A percentile compares a stretch with the other conserved stretches of the same genome.
These are phyloP conservation scores for pig (Sus scrofa) DNA, from an alignment of 2,113 vertebrate species.

Conservation along the genomic window DNA sequence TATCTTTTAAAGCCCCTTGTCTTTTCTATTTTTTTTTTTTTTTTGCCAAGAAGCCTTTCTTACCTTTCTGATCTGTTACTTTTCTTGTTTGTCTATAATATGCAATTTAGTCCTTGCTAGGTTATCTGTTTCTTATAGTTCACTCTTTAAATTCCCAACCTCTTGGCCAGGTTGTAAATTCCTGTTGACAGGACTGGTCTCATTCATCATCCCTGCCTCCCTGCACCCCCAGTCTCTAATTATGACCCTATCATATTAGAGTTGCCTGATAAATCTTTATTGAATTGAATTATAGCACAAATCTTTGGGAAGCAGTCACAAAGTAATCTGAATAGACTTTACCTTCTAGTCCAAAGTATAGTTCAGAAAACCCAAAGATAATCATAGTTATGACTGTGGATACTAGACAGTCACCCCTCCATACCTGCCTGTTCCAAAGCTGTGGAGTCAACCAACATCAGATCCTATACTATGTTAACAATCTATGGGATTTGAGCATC, in stretches of 20 bases:
- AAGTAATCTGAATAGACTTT: neutral
- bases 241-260: neutral
- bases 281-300: neutral
- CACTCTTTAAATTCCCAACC: neutral
- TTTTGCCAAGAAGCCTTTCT: neutral
- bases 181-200: neutral
- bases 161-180: neutral
- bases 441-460: neutral
- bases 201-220: neutral
- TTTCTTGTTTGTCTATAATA: neutral
- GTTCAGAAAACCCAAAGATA: neutral
- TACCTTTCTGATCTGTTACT: neutral
- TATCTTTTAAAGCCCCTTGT: neutral
- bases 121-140: neutral
- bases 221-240: neutral
- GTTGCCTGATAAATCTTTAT: neutral
- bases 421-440: neutral
- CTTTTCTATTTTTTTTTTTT: neutral
- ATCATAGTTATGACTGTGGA: neutral
- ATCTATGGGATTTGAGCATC: neutral
- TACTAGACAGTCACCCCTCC: neutral
- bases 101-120: neutral
- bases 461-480: neutral
- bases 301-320: neutral
- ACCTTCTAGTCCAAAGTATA: neutral